Percentiles rank a stretch among this genome's conserved stretches.
Evolutionary conservation across 2,113 vertebrate genomes (phyloP).

Genomic region (Gopherus evgoodei): DNA sequence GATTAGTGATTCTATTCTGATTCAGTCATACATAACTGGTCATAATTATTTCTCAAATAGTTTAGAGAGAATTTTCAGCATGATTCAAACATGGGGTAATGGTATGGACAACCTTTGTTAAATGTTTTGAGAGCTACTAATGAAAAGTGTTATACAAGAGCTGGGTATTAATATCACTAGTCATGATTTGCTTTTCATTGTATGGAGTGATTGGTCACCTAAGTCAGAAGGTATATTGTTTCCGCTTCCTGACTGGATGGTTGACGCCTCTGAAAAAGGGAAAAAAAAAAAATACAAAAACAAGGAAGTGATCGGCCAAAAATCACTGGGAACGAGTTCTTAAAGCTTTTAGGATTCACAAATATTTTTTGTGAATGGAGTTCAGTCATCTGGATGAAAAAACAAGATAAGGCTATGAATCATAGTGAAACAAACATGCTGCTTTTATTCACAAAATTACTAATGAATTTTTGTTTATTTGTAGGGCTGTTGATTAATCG

Average conservation of each 20-base stretch:
- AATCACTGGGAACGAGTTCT: not conserved
- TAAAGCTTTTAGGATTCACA: not conserved
- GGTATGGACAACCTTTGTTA: not conserved
- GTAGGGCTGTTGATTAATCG: too few species aligned
- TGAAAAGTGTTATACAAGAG: not conserved
- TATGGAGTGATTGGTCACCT: not conserved
- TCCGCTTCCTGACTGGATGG: not conserved
- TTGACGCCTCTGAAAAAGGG: not conserved
- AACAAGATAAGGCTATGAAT: not conserved
- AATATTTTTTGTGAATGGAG: not conserved
- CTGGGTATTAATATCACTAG: not conserved
- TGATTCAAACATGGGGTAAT: not conserved
- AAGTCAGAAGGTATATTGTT: rapidly evolving
- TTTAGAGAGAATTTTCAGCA: not conserved
- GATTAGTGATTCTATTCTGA: not conserved
- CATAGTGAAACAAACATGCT: not conserved
- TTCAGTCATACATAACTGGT: not conserved
- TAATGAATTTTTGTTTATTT: not conserved
- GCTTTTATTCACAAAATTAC: not conserved
- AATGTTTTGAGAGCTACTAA: not conserved
- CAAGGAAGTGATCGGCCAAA: not conserved
- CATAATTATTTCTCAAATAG: not conserved
- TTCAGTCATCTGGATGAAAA: not conserved
- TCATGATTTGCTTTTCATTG: not conserved
- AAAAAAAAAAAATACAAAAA: not conserved